Base-by-base conservation (phyloP, 2,113 vertebrate genomes). In the Diadophis punctatus region DNA sequence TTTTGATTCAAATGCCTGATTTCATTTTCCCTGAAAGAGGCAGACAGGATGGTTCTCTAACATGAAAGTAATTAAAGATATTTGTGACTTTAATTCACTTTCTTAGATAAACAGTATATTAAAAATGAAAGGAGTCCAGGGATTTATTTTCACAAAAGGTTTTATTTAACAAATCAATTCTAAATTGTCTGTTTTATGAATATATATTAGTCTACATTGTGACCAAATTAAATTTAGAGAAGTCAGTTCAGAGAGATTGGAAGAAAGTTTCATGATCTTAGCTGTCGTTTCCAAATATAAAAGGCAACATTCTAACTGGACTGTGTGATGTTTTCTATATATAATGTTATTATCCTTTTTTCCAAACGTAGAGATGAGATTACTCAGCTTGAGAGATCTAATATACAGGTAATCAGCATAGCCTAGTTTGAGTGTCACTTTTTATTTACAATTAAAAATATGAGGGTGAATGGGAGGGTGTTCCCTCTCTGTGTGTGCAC, bases 1-100 rank as follows among this genome's bases (percentile, higher is more conserved):
- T 56, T 91, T 90, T 95, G 95, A 93, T 91, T 94, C 92, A 96
- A 94, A 95, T 95, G 96, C 87, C 92, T 93, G 93, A 94, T 51
- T 95, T 96, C 91, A 87, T 93, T 93, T 96, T 94, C 89, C 95
- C 92, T 23, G 0, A 86, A 84, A 90, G 58, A 91, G 20, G 52
- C 92, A 49, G 84, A 91, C 60, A 90, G 56, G 5, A 88, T 94
- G 10, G 90, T 86, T 58, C 84, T 88, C 93, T 94, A 93, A 5
- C 86, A 46, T 91, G 90, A 18, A 94, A 92, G 51, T 85, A 27
- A 68, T 55, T 95, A 94, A 93, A 95, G 94, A 49, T 91, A 84
- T 94, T 92, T 92, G 34, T 93, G 80, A 58, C 93, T 30, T 94
- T 80, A 51, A 39, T 48, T 95, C 91, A 92, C 46, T 91, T 89